These are phyloP conservation scores for Troides helena DNA, from an alignment of 2,888 invertebrate species.

Conservation along the genomic window DNA sequence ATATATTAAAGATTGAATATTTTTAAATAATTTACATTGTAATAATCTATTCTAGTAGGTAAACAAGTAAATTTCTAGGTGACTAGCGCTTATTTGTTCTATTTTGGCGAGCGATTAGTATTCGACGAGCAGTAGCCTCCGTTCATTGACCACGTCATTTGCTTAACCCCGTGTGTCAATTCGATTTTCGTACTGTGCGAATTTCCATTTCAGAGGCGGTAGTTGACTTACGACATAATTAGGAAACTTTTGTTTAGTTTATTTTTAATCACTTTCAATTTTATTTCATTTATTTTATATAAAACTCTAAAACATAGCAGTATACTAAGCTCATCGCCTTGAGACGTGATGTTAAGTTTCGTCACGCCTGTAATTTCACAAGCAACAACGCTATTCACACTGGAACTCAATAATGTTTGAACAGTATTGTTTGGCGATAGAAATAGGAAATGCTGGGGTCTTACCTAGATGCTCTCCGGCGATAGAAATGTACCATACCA, in stretches of 20 bases:
- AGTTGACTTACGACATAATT: conserved; percentile 17
- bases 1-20: no score
- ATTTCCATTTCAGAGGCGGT: conserved; percentile 25
- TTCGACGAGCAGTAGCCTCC: conserved; percentile 55
- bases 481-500: no score
- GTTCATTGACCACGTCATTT: conserved; percentile 75
- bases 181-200: conserved; percentile 70
- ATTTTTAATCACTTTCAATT: background rate
- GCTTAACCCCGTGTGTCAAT: conserved; percentile 80
- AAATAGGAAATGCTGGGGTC: no score
- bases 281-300: background rate
- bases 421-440: no score
- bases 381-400: no score
- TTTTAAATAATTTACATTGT: background rate
- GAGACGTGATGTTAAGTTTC: no score
- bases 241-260: background rate
- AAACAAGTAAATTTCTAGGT: background rate
- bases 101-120: conserved; percentile 63
- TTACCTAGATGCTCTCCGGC: no score
- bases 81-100: conserved; percentile 18
- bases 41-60: background rate
- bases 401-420: no score
- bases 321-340: no score
- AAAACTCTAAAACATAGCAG: background rate
- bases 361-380: no score